Percentiles rank a stretch among this genome's conserved stretches.
These are phyloP conservation scores for Muntiacus muntjak DNA, from an alignment of 2,113 vertebrate species.

Conservation along the genomic window DNA sequence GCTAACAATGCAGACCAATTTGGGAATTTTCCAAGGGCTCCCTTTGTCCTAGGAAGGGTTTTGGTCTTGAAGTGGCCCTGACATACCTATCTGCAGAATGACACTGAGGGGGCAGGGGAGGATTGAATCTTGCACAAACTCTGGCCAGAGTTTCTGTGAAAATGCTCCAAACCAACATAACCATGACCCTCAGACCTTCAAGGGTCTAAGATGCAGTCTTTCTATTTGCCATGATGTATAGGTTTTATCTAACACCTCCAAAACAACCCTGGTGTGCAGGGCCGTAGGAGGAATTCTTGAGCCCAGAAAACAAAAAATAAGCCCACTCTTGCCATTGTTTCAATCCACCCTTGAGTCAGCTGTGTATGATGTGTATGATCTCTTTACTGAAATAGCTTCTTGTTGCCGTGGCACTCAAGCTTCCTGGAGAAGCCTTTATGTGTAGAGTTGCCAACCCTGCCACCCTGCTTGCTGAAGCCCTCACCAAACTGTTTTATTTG, in stretches of 20 bases:
- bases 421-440: not conserved
- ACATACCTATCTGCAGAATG: not conserved
- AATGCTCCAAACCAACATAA: not conserved
- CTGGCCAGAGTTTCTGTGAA: slow-evolving; percentile 13
- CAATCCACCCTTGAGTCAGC: not conserved
- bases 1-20: not conserved
- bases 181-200: slow-evolving; percentile 30
- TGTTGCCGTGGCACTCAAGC: not conserved
- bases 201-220: slow-evolving; percentile 23
- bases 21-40: slow-evolving; percentile 39
- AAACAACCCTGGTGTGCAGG: not conserved
- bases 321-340: slow-evolving; percentile 54
- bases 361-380: not conserved
- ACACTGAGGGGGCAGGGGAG: not conserved
- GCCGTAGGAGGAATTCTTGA: slow-evolving; percentile 62
- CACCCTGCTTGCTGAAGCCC: slow-evolving; percentile 14
- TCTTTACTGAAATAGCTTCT: not conserved
- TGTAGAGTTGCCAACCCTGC: not conserved
- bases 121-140: not conserved
- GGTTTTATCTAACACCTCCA: slow-evolving; percentile 54
- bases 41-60: slow-evolving; percentile 44
- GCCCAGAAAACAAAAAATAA: slow-evolving; percentile 79
- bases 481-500: not conserved
- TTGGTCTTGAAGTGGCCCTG: slow-evolving; percentile 9
- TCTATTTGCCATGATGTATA: slow-evolving; percentile 46